Conservation (phyloP, 2,797 vertebrate species). For the Tolypeutes matacus region DNA sequence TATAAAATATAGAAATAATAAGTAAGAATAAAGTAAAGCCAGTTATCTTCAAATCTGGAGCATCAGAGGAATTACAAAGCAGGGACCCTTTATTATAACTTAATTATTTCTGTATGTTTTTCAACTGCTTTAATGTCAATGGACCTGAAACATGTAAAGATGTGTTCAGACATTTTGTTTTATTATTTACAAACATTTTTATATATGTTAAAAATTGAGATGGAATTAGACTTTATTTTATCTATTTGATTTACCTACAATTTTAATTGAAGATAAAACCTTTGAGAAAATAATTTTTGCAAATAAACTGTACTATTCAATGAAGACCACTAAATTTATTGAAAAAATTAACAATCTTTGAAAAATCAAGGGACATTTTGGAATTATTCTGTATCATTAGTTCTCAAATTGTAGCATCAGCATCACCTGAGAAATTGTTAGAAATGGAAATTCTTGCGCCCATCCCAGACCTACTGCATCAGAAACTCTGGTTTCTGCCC, state of each 20-base stretch:
- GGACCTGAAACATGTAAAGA: not conserved
- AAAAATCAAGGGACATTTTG: not conserved
- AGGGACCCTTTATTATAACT: not conserved
- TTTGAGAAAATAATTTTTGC: constrained; percentile 25
- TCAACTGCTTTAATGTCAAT: constrained; percentile 21
- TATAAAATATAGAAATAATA: constrained; percentile 13
- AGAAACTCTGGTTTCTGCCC: not conserved
- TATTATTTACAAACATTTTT: constrained; percentile 35
- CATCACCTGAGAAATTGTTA: constrained; percentile 21
- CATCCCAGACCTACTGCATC: not conserved
- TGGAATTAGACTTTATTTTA: not conserved
- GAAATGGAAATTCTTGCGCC: not conserved
- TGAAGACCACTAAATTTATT: constrained; percentile 30
- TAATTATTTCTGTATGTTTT: constrained; percentile 32
- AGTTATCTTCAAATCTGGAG: constrained; percentile 13
- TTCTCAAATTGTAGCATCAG: constrained; percentile 5
- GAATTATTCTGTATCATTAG: not conserved
- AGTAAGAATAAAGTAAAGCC: not conserved
- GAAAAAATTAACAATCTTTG: not conserved
- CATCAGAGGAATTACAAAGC: constrained; percentile 37
- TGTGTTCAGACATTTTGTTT: constrained; percentile 23
- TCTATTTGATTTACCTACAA: not conserved
- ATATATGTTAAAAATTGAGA: not conserved
- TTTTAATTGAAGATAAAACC: constrained; percentile 3
- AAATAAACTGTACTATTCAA: not conserved